These are phyloP conservation scores for Gobio gobio DNA, from an alignment of 2,113 vertebrate species.

Conservation along the genomic window DNA sequence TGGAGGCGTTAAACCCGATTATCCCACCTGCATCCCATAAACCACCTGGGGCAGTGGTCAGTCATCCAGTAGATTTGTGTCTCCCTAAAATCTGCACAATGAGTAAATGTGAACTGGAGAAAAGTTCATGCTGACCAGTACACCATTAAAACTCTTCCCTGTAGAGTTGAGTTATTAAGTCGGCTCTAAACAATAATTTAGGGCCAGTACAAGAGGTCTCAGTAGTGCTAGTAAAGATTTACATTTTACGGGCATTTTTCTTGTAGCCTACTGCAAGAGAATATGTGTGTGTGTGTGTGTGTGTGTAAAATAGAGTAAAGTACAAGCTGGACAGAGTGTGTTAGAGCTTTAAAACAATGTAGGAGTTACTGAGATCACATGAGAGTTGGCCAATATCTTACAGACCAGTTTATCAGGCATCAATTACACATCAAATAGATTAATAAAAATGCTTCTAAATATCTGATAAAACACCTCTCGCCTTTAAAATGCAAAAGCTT, in stretches of 20 bases:
- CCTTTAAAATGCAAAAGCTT: not conserved
- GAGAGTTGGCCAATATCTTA: not conserved
- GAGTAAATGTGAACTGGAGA: constrained; percentile 4
- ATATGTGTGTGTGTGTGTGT: not conserved
- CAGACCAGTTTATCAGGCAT: not conserved
- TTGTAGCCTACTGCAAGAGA: not conserved
- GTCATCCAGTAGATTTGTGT: constrained; percentile 36
- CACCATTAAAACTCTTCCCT: not conserved
- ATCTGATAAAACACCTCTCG: not conserved
- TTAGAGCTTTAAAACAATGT: constrained; percentile 32
- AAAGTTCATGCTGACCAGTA: constrained; percentile 13
- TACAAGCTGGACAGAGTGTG: constrained; percentile 21
- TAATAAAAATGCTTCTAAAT: not conserved
- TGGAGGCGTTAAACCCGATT: constrained; percentile 15
- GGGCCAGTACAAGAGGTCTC: not conserved
- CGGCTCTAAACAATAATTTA: constrained; percentile 3
- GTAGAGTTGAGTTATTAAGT: not conserved
- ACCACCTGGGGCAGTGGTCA: constrained; percentile 34
- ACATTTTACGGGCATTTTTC: not conserved
- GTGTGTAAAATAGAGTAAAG: not conserved
- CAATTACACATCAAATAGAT: not conserved
- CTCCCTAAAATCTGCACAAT: not conserved
- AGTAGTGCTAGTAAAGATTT: not conserved
- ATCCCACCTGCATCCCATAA: constrained; percentile 49
- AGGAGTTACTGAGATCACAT: constrained; percentile 28